These are phyloP conservation scores for human (Homo sapiens) DNA, from an alignment of 2,113 vertebrate genomes.

Conservation along the genomic window DNA sequence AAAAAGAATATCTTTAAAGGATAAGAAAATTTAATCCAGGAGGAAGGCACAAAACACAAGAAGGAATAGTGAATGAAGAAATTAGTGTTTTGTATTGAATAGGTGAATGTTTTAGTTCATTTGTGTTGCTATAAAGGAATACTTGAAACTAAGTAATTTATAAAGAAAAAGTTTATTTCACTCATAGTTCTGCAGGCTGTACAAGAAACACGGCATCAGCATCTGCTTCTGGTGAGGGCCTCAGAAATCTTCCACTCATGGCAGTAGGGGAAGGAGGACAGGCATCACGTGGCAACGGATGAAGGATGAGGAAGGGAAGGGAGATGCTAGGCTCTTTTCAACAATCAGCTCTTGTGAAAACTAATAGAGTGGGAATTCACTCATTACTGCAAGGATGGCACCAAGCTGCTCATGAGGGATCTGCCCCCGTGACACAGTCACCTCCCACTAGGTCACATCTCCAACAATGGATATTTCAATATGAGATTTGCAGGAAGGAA, in stretches of 20 bases:
- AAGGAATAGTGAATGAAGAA: background rate
- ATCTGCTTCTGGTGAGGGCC: background rate
- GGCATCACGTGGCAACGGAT: background rate
- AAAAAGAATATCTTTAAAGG: background rate
- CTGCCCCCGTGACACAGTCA: background rate
- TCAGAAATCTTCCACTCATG: background rate
- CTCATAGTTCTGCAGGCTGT: background rate
- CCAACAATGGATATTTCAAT: background rate
- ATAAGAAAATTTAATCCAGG: constrained; percentile 37
- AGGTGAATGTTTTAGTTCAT: background rate
- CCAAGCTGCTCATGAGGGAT: background rate
- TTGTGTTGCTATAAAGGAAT: background rate
- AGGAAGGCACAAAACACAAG: background rate
- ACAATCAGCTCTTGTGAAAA: background rate
- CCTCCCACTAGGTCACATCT: background rate
- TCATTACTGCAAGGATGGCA: background rate
- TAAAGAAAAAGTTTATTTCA: background rate
- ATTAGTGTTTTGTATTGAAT: background rate
- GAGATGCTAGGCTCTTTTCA: background rate
- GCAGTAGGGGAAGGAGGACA: background rate
- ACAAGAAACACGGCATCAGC: background rate
- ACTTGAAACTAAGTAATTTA: background rate
- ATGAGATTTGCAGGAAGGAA: background rate
- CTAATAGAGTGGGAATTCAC: background rate
- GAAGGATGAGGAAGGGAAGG: background rate